These are phyloP conservation scores for Lepidochitona cinerea DNA, from an alignment of 2,888 invertebrate genomes.

Conservation along the genomic window DNA sequence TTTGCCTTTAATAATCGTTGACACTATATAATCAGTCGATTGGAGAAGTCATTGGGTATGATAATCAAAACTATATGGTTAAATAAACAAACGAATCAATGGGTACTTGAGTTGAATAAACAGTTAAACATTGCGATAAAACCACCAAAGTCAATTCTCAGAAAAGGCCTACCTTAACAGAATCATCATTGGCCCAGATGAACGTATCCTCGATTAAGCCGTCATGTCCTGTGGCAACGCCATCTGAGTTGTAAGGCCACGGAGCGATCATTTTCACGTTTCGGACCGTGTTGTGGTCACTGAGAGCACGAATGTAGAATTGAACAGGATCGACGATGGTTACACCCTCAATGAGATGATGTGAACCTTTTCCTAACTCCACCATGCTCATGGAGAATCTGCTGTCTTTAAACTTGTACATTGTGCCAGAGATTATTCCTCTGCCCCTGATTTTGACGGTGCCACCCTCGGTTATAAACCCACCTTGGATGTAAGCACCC, in stretches of 20 bases:
- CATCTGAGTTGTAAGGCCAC: slow-evolving; percentile 22
- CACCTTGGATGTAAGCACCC: slow-evolving; percentile 23
- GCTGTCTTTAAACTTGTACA: slow-evolving; percentile 14
- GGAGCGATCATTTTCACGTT: slow-evolving; percentile 22
- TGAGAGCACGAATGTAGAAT: slow-evolving; percentile 18
- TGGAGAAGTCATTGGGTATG: too few species aligned
- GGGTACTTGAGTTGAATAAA: too few species aligned
- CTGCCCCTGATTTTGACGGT: slow-evolving; percentile 22
- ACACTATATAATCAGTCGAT: too few species aligned
- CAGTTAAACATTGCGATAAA: too few species aligned
- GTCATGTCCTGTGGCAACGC: slow-evolving; percentile 12
- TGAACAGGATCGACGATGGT: slow-evolving; percentile 12
- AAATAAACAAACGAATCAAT: too few species aligned
- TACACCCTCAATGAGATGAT: slow-evolving; percentile 19
- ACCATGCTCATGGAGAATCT: slow-evolving; percentile 1
- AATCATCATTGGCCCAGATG: slow-evolving; percentile 21
- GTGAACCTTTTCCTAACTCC: slow-evolving; percentile 10
- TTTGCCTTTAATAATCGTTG: too few species aligned
- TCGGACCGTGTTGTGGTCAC: slow-evolving; percentile 9
- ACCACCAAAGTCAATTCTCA: too few species aligned
- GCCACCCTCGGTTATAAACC: slow-evolving; percentile 13
- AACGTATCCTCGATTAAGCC: slow-evolving; percentile 18
- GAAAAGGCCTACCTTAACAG: slow-evolving; percentile 20
- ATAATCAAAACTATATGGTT: too few species aligned
- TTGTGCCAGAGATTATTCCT: slow-evolving; percentile 15